Percentiles rank a stretch among this genome's conserved stretches.
phyloP scores from a whole-genome alignment of 2,113 vertebrate genomes.

The Myiagra hebetior region DNA sequence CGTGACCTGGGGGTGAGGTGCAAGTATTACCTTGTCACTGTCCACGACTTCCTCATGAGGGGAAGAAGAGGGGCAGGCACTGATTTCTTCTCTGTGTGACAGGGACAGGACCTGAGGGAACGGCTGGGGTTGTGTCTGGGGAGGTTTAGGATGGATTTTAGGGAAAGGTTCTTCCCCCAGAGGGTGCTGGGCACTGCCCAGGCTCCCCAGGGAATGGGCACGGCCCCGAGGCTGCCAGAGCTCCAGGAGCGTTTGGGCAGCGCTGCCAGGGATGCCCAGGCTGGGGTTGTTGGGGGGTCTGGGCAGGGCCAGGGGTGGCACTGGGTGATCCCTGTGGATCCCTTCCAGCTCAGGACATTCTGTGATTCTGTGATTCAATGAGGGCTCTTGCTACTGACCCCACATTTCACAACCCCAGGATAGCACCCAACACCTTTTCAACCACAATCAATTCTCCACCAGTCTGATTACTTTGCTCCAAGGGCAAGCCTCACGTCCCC shows the following conservation, averaged over 20 bases:
- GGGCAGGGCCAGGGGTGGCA: accelerated
- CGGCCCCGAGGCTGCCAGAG: background rate
- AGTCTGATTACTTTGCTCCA: background rate
- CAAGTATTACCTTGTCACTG: background rate
- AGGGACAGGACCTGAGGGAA: background rate
- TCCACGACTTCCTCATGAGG: background rate
- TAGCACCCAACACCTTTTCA: background rate
- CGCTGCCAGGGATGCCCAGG: background rate
- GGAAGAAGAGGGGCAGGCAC: background rate
- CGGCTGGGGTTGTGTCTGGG: accelerated
- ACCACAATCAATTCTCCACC: accelerated
- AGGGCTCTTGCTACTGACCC: background rate
- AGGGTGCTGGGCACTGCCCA: background rate
- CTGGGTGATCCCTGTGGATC: background rate
- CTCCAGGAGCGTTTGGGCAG: background rate
- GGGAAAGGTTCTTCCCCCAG: background rate
- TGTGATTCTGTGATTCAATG: background rate
- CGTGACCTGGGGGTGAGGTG: background rate
- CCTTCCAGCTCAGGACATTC: background rate
- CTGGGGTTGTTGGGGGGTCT: accelerated
- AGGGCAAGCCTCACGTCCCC: background rate
- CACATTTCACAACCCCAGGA: background rate
- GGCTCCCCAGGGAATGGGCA: background rate
- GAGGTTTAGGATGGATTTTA: accelerated
- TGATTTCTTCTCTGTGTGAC: background rate